Base-by-base conservation (phyloP, 2,888 invertebrate genomes). In the Nomada fucata region DNA sequence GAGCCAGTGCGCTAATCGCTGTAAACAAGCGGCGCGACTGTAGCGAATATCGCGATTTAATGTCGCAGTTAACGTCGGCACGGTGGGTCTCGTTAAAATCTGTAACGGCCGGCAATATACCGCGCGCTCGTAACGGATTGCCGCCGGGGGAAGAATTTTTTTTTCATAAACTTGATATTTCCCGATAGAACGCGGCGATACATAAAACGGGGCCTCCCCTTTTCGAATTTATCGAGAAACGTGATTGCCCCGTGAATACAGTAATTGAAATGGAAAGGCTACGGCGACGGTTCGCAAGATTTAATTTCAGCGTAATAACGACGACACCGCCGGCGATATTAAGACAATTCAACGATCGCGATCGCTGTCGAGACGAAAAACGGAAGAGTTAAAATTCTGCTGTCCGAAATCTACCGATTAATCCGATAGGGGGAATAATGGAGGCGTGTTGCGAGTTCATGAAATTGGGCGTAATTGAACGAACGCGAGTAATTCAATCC, bases 401-500 rank as follows among this genome's bases (percentile, higher is more conserved):
- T 15, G 4, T n/a, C n/a, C 36, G 36, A 36, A 53, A 29, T n/a
- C 44, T 23, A 15, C 26, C 4, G 50, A 44, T 61, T 50, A 50
- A 63, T 68, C 55, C 13, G 57, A 64, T 69, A 23, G 20, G 18
- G 23, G 63, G 50, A 69, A 69, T 78, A 78, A 78, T 57, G 57
- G 57, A 44, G 78, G 69, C 69, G 76, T 63, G 59, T 76, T 23
- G 64, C 75, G 50, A 44, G 69, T 69, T 69, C 63, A 76, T 76
- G 68, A 64, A 75, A 79, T 79, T 69, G 47, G 70, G 26, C 59
- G 70, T 79, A 79, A 79, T 71, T 47, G 79, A 65, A 79, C 59
- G 76, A 50, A 65, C 70, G 59, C 64, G 76, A 65, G 79, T 76
- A 79, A 76, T 76, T 79, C 70, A 79, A 81, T 75, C 71, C 52